Percentiles rank a stretch among this genome's conserved stretches.
phyloP scores from a whole-genome alignment of 2,888 invertebrate genomes.

The Axea sp. region DNA sequence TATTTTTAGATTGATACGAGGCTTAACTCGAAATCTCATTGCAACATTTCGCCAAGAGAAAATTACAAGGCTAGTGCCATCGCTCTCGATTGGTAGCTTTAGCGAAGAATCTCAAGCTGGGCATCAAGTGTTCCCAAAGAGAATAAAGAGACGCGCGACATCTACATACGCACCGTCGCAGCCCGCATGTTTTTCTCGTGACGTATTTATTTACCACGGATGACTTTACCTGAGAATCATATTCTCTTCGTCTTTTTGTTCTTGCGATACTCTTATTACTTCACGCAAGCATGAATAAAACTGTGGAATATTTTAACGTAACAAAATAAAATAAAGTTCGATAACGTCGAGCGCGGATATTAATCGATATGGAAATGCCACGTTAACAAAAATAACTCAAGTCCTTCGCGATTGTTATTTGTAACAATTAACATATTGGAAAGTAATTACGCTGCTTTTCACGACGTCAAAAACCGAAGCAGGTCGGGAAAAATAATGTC shows the following conservation, averaged over 20 bases:
- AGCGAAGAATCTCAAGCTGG: conserved; percentile 50
- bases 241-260: conserved; percentile 45
- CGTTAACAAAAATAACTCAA: conserved; percentile 4
- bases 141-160: conserved; percentile 56
- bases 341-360: conserved; percentile 27
- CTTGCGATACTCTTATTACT: conserved; percentile 57
- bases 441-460: too few species aligned
- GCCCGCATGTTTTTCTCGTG: conserved; percentile 61
- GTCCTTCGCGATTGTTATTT: conserved; percentile 19
- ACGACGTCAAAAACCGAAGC: too few species aligned
- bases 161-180: conserved; percentile 59
- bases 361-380: conserved; percentile 42
- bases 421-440: conserved; percentile 6
- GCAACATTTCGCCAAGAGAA: conserved; percentile 54
- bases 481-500: too few species aligned
- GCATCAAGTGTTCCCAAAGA: conserved; percentile 48
- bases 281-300: conserved; percentile 50
- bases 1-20: conserved; percentile 30
- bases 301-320: conserved; percentile 45
- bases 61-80: conserved; percentile 65
- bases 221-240: conserved; percentile 59
- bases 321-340: conserved; percentile 37
- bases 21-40: conserved; percentile 35
- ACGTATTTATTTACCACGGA: conserved; percentile 60
- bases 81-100: conserved; percentile 58